Evolutionary conservation across 1,140 invertebrate species (phyloP).

Genomic region (Camponotus vicinus): DNA sequence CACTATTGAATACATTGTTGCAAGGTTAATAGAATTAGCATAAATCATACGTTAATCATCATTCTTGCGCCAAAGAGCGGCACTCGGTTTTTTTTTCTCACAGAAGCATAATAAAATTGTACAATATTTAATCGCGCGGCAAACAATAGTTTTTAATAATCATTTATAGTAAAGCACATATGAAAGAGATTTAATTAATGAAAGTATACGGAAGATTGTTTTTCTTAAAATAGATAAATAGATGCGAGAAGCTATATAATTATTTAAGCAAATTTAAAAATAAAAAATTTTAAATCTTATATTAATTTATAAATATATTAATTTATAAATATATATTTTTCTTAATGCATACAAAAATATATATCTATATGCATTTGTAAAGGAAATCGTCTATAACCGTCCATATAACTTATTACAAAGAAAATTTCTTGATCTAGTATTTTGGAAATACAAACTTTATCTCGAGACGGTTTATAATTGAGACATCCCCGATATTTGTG

Average conservation of each 20-base stretch:
- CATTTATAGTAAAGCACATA: neutral
- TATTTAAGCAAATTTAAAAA: neutral
- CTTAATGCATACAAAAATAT: neutral
- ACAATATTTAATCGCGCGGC: neutral
- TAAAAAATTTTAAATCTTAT: neutral
- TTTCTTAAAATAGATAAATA: neutral
- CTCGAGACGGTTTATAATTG: neutral
- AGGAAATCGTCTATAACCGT: neutral
- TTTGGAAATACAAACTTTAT: neutral
- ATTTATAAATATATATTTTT: constrained; percentile 4
- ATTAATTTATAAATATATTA: neutral
- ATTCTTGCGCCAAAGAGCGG: neutral
- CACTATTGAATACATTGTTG: constrained; percentile 59
- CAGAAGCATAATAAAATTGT: neutral
- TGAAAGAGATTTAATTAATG: neutral
- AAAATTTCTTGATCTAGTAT: neutral
- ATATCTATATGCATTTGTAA: neutral
- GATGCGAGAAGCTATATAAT: neutral
- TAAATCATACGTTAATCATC: constrained; percentile 48
- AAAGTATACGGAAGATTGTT: neutral
- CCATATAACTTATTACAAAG: neutral
- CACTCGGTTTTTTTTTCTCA: neutral
- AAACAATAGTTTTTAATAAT: neutral
- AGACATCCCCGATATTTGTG: constrained; percentile 8
- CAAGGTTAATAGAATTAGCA: constrained; percentile 68